Evolutionary conservation across 2,113 vertebrate species (phyloP).

Genomic region (Lagopus muta): DNA sequence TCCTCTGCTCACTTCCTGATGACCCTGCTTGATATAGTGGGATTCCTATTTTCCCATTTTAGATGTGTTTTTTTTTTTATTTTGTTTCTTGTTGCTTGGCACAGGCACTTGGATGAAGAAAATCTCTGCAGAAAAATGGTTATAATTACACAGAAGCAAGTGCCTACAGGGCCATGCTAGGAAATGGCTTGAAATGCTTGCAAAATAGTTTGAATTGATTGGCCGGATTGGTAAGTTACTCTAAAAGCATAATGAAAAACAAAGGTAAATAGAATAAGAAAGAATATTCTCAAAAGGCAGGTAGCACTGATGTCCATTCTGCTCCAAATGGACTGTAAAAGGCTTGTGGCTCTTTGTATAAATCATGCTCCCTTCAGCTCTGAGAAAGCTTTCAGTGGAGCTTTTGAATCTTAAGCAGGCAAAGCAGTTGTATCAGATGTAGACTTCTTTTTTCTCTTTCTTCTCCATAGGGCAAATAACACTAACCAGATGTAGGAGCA

Average conservation of each 20-base stretch:
- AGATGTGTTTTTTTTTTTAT: conserved; percentile 12
- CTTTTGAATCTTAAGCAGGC: conserved; percentile 24
- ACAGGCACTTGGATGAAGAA: conserved; percentile 57
- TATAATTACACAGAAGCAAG: conserved; percentile 49
- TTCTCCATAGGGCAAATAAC: neutral
- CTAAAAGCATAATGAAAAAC: conserved; percentile 55
- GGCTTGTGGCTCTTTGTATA: conserved; percentile 29
- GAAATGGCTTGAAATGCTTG: conserved; percentile 51
- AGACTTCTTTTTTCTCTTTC: neutral
- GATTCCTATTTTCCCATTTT: conserved; percentile 28
- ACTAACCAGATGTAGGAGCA: neutral
- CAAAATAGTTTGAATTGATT: conserved; percentile 60
- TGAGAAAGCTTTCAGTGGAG: conserved; percentile 37
- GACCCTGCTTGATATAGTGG: conserved; percentile 5
- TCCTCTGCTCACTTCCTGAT: neutral
- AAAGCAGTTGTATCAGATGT: neutral
- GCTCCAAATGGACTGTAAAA: conserved; percentile 25
- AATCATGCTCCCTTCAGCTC: conserved; percentile 37
- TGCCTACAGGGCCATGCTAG: neutral
- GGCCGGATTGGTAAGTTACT: conserved; percentile 29
- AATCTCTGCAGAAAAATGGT: conserved; percentile 53
- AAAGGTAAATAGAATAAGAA: conserved; percentile 57
- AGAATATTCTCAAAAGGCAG: neutral
- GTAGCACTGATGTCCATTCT: conserved; percentile 13
- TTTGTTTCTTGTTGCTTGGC: conserved; percentile 64